Evolutionary conservation across 2,888 invertebrate species (phyloP), one percentile per base, ranked within the genome.

Genomic region (Macrostomum cliftonense): DNA sequence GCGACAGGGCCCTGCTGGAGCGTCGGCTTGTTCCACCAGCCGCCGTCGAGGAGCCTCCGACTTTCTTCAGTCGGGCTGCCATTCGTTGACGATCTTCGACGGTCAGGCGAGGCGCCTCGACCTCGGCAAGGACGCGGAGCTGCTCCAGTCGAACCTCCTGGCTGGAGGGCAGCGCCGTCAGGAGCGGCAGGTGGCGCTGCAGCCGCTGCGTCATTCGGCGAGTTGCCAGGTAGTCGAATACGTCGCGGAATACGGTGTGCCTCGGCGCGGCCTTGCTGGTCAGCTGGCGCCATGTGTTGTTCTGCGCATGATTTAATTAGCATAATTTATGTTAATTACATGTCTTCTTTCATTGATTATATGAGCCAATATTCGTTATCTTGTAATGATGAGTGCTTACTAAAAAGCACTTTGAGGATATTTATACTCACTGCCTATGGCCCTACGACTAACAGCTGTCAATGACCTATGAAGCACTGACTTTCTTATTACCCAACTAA

Each of bases 261-360:
- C 68, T 53, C 1, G 67, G 64, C 44, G 68, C 54, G 67, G 67
- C 64, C 57, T 64, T 64, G 28, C 68, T 52, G 19, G 65, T 64
- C 20, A 69, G 56, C 51, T 63, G 61, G 49, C 68, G 59, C 68
- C 68, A 69, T 49, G 58, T 59, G 50, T 69, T 69, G 48, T 65
- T 65, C 28, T 28, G 28, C 28, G 28, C 5, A 9, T 4, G 9
- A n/a, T n/a, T n/a, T n/a, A n/a, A n/a, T n/a, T n/a, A n/a, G n/a
- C n/a, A n/a, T n/a, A n/a, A n/a, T n/a, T n/a, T n/a, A n/a, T n/a
- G n/a, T n/a, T n/a, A n/a, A n/a, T n/a, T n/a, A n/a, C n/a, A n/a
- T n/a, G n/a, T n/a, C n/a, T n/a, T n/a, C n/a, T n/a, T n/a, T n/a
- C n/a, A n/a, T n/a, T n/a, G n/a, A n/a, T n/a, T n/a, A n/a, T n/a